Percentiles rank a stretch among this genome's conserved stretches.
Conservation (phyloP, 2,888 invertebrate species). For the Drosophila mercatorum region DNA sequence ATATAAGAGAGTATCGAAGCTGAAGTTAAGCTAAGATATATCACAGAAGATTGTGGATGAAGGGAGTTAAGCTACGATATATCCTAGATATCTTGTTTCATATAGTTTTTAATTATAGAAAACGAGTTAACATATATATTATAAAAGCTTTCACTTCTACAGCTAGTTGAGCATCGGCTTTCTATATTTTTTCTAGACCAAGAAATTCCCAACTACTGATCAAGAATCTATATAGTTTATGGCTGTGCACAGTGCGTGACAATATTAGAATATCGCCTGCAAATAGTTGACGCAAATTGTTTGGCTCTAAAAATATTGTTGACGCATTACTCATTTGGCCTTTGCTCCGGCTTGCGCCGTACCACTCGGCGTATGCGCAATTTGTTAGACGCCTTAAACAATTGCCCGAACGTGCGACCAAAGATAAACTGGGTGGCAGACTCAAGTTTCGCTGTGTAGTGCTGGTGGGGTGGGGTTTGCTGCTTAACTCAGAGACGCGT, state of each 20-base stretch:
- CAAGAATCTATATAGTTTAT: constrained; percentile 1
- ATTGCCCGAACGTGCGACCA: constrained; percentile 66
- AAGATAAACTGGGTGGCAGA: background rate
- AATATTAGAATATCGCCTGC: background rate
- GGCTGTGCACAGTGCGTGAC: background rate
- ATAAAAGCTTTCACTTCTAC: too few relatives aligned
- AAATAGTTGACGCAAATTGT: constrained; percentile 54
- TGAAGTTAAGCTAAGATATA: background rate
- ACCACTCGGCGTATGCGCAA: constrained; percentile 58
- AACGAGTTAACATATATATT: too few relatives aligned
- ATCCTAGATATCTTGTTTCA: background rate
- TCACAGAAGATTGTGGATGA: too few relatives aligned
- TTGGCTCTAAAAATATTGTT: constrained; percentile 47
- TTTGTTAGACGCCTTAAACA: constrained; percentile 71
- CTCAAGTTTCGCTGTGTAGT: background rate
- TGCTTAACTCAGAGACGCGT: constrained; percentile 15
- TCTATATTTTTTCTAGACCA: too few relatives aligned
- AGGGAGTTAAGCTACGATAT: background rate
- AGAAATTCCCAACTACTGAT: background rate
- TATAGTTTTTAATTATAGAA: too few relatives aligned
- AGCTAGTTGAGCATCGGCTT: too few relatives aligned
- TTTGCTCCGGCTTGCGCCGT: background rate
- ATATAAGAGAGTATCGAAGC: too few relatives aligned
- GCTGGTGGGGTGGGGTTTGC: background rate
- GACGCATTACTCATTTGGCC: constrained; percentile 33